Base-by-base conservation (phyloP, 2,113 vertebrate species). In the Varanus salvator region DNA sequence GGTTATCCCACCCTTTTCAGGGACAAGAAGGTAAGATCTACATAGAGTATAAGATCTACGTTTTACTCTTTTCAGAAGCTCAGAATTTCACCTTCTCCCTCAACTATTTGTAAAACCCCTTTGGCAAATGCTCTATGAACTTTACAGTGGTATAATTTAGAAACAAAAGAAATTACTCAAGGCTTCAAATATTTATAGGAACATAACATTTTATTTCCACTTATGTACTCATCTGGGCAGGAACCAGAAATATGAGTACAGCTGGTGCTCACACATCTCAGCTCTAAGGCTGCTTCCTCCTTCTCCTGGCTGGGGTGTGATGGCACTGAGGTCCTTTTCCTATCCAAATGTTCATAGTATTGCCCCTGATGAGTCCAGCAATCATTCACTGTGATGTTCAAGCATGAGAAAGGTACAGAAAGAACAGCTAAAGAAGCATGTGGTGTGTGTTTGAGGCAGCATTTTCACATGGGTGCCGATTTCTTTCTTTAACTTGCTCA, bases 1-100 rank as follows among this genome's bases (percentile, higher is more conserved):
- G 93, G 64, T 93, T 91, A 75, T 91, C 86, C 93, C 89, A 60
- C 92, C 91, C 69, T 92, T 94, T 89, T 95, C 89, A 91, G 80
- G 88, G 89, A 38, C 80, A 72, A 81, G 92, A 94, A 92, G 66
- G 92, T 91, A 80, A 92, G 78, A 64, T 52, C 69, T 91, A 77
- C 52, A 14, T 11, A 83, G 34, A 38, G n/a, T 74, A 34, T 31
- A 27, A 66, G 57, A 44, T 25, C n/a, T 88, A 92, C 90, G 75
- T 94, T 94, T 83, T 90, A 90, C 84, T 78, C 57, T 93, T 1
- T 14, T 89, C 87, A 75, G 38, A 80, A 96, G 93, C 88, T 14
- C 87, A 86, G 34, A 90, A 50, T 94, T 88, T 81, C 76, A 9
- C 12, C 44, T 88, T 88, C 89, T 86, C n/a, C 71, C 31, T 54